Evolutionary conservation across 2,113 vertebrate genomes (phyloP).

Genomic region (Cynopterus brachyotis): DNA sequence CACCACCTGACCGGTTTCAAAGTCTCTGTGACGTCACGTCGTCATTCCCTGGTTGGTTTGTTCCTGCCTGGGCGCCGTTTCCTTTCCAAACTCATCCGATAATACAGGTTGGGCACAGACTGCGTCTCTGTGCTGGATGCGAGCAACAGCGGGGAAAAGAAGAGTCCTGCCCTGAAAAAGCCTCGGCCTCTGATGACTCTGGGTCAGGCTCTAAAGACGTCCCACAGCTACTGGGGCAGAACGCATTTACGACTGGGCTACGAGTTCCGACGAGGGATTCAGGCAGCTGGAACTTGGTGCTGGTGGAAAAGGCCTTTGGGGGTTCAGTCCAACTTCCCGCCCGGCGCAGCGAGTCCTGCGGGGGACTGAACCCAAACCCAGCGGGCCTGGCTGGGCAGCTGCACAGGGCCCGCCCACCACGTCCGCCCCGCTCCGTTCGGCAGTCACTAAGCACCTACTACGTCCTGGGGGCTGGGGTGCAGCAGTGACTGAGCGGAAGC

Average conservation of each 20-base stretch:
- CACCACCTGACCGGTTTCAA: rapidly evolving
- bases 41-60: neutral
- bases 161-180: neutral
- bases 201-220: neutral
- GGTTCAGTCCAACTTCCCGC: neutral
- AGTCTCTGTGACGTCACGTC: rapidly evolving
- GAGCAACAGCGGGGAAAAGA: neutral
- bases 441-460: neutral
- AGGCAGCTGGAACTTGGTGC: rapidly evolving
- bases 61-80: no score
- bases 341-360: rapidly evolving
- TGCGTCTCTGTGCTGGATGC: rapidly evolving
- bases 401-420: rapidly evolving
- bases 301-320: neutral
- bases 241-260: neutral
- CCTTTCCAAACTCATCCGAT: neutral
- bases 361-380: neutral
- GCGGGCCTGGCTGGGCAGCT: neutral
- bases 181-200: neutral
- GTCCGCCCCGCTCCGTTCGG: neutral
- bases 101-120: rapidly evolving
- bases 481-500: neutral
- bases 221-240: neutral
- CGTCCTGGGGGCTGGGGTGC: no score
- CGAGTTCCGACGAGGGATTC: neutral